Conservation (phyloP, 2,113 vertebrate species). For the Syngnathus floridae region DNA sequence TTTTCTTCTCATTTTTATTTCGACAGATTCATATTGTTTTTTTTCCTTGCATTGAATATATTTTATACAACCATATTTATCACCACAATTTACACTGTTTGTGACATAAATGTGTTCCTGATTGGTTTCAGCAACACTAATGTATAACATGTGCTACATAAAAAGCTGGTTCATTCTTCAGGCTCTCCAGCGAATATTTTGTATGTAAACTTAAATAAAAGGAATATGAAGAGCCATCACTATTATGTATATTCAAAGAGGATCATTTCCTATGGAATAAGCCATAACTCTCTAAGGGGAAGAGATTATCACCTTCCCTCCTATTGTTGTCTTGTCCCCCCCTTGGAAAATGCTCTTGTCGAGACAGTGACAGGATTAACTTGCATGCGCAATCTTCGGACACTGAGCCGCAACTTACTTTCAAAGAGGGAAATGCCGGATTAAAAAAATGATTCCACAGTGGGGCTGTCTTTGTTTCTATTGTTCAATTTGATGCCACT, state of each 20-base stretch:
- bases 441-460: conserved; percentile 20
- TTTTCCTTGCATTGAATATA: no score
- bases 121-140: background rate
- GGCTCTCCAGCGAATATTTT: background rate
- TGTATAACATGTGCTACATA: background rate
- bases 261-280: conserved; percentile 22
- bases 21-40: no score
- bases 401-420: conserved; percentile 43
- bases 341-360: conserved; percentile 12
- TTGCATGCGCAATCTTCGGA: conserved; percentile 41
- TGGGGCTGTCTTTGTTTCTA: conserved; percentile 26
- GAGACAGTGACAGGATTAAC: conserved; percentile 41
- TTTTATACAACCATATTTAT: no score
- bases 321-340: conserved; percentile 18
- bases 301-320: conserved; percentile 21
- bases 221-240: conserved; percentile 15
- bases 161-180: background rate
- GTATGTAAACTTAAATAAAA: background rate
- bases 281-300: conserved; percentile 3
- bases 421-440: conserved; percentile 31
- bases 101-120: no score
- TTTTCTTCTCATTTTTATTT: background rate
- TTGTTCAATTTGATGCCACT: conserved; percentile 16
- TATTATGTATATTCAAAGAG: conserved; percentile 10
- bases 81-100: no score